phyloP scores from a whole-genome alignment of 1,140 invertebrate genomes.

The Oryctes rhinoceros region DNA sequence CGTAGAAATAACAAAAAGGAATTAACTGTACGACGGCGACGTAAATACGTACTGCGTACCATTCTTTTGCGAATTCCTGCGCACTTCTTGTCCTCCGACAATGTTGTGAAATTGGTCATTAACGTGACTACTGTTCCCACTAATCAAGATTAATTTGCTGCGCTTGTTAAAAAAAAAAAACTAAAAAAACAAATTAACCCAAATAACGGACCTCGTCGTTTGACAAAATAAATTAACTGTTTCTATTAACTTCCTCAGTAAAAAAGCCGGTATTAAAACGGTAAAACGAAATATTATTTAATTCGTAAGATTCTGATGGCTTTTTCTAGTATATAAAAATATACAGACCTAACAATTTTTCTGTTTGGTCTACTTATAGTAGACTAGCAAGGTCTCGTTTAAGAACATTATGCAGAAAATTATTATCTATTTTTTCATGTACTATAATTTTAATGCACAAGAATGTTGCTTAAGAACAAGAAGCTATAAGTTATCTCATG shows the following conservation, averaged over 20 bases:
- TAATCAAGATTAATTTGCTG: slow-evolving; percentile 14
- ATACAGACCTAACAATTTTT: too few relatives aligned
- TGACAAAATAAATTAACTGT: slow-evolving; percentile 7
- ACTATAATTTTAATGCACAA: too few relatives aligned
- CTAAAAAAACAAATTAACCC: slow-evolving; percentile 2
- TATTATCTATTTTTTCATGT: too few relatives aligned
- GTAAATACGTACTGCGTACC: too few relatives aligned
- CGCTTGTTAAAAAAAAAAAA: slow-evolving; percentile 1
- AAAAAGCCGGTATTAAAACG: background rate
- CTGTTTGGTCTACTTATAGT: too few relatives aligned
- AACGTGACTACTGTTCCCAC: background rate
- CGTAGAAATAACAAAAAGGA: background rate
- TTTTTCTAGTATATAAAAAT: too few relatives aligned
- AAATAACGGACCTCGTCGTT: background rate
- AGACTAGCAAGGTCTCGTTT: too few relatives aligned
- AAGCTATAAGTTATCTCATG: too few relatives aligned
- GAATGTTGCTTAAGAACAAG: too few relatives aligned
- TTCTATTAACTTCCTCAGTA: background rate
- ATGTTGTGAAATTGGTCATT: background rate
- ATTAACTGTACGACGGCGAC: background rate
- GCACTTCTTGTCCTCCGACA: background rate
- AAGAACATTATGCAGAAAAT: too few relatives aligned
- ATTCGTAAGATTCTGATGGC: too few relatives aligned
- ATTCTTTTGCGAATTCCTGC: background rate
- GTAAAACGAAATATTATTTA: background rate